Base-by-base conservation (phyloP, 1,140 invertebrate genomes). In the Cryptotermes secundus region DNA sequence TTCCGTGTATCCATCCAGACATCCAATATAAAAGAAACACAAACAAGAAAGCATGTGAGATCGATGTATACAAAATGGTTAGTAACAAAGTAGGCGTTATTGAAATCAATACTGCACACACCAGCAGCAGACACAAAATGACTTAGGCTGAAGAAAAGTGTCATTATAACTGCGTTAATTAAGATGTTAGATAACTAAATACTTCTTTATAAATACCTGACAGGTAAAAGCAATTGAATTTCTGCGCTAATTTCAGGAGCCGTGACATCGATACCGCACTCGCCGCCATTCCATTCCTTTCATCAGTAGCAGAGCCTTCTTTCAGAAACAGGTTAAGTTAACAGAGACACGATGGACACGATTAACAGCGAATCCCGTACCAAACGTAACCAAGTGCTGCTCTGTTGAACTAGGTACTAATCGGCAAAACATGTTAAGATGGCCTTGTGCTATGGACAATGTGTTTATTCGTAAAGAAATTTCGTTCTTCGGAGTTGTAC, bases 171-270 rank as follows among this genome's bases (percentile, higher is more conserved):
- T 24, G 65, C 35, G 4, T 36, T 35, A 79, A 26, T 31, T 7
- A 36, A 38, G 9, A 31, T 36, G 9, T 42, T 35, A 36, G 45
- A n/a, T 81, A 36, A 35, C 59, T 26, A 72, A 79, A 35, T 79
- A 79, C 36, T 35, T n/a, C 19, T 38, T 83, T 83, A 84, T 85
- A 89, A 90, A 92, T 91, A 96, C 95, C 95, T 92, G 93, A 93
- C 90, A 96, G 90, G 90, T 96, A 96, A 90, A 96, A 96, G 92
- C 94, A 95, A 90, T 96, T 96, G 89, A 96, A 96, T 90, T 95
- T 95, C 89, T 95, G 93, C 80, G 95, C 95, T 87, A 96, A 91
- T 90, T 94, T 94, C 87, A 96, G 90, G 88, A 96, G 90, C 87
- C 92, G 91, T 89, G 93, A 94, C 91, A 93, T 92, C 84, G 84